Evolutionary conservation across 2,888 invertebrate genomes (phyloP), one percentile per base, ranked within the genome.

Genomic region (Mamestra brassicae): DNA sequence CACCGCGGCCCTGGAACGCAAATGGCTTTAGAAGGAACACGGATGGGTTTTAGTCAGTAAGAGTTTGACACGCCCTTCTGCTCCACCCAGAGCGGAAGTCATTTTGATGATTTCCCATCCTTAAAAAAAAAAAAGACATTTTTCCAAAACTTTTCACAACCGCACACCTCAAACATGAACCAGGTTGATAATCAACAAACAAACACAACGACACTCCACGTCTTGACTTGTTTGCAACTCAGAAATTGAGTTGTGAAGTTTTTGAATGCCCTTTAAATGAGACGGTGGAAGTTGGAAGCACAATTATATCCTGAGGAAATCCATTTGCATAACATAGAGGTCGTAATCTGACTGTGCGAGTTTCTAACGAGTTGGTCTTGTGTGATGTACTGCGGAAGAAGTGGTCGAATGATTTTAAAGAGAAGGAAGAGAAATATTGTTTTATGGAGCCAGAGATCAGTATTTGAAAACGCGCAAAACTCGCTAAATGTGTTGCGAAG

Each of bases 201-300:
- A 78, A 84, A 86, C 63, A 84, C 62, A 67, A 63, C 54, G 73
- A 70, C 75, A 84, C 72, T 64, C 78, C 66, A 57, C 80, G 65
- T 81, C 86, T 86, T 83, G 70, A 58, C 83, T 88, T 87, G 85
- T 86, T 87, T 87, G 84, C 76, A 73, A 85, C 85, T 87, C 85
- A 85, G 85, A 90, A 90, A 90, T 91, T 86, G 89, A 89, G 89
- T 90, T 90, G 60, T 73, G 75, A 91, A 91, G 81, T 92, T 91
- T 89, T 87, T 90, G 91, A 92, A 92, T 90, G 84, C 85, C 85
- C 85, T 84, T 87, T 86, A 89, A 90, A 91, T 90, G 89, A 90
- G 89, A 87, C 85, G 82, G 81, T 85, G 86, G 78, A 88, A 87
- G 87, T 89, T 88, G 80, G 81, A 67, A 76, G 81, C 87, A 84